Evolutionary conservation across 2,113 vertebrate species (phyloP).

Genomic region (Toxostoma redivivum): DNA sequence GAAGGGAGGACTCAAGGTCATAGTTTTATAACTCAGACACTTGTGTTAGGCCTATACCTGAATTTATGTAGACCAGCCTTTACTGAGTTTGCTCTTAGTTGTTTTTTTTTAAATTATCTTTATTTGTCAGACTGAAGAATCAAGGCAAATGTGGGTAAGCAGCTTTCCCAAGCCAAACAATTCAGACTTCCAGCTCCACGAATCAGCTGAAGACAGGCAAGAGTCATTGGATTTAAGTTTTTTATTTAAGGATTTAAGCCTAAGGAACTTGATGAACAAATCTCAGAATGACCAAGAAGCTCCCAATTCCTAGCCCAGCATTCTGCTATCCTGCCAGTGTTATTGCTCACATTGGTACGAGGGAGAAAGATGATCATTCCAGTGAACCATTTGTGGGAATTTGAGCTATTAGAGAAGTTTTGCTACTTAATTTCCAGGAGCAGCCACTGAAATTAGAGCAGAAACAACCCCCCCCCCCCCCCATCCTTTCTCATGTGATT

Average conservation of each 20-base stretch:
- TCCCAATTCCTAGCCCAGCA: not conserved
- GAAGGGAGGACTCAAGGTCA: not conserved
- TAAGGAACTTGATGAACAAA: not conserved
- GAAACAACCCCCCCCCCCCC: not conserved
- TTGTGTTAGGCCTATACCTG: not conserved
- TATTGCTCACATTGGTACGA: accelerated
- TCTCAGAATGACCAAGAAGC: not conserved
- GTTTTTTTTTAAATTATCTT: not conserved
- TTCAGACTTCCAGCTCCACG: not conserved
- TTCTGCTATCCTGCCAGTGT: not conserved
- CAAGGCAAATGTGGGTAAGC: not conserved
- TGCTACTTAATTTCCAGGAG: not conserved
- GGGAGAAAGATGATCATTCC: not conserved
- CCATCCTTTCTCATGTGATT: not conserved
- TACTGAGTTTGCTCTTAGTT: not conserved
- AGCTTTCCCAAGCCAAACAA: not conserved
- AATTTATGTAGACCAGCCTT: not conserved
- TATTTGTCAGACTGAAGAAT: not conserved
- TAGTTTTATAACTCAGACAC: not conserved
- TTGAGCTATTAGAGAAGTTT: not conserved
- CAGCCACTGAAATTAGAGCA: not conserved
- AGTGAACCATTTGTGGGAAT: not conserved
- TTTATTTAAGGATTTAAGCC: not conserved
- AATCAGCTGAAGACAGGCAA: not conserved
- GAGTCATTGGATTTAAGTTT: not conserved